Percentiles rank a stretch among this genome's conserved stretches.
Evolutionary conservation across 2,888 invertebrate species (phyloP).

Genomic region (Boloria selene): DNA sequence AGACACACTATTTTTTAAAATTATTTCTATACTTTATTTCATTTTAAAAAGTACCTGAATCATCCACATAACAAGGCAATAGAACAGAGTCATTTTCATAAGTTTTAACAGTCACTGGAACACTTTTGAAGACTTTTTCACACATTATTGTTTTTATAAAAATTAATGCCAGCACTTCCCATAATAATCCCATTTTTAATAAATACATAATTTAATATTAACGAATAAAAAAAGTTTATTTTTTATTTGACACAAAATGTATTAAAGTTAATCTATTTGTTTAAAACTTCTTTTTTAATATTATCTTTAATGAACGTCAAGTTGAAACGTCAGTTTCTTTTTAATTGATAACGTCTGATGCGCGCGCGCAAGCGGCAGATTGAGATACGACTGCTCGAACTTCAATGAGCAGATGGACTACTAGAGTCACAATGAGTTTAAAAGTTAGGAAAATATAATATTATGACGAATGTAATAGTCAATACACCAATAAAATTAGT

Average conservation of each 20-base stretch:
- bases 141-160: constrained; percentile 47
- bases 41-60: constrained; percentile 65
- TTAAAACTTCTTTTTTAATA: background rate
- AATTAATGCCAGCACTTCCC: constrained; percentile 27
- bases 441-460: background rate
- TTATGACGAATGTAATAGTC: too few species aligned
- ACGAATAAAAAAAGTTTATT: background rate
- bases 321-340: constrained; percentile 28
- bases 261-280: background rate
- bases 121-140: constrained; percentile 84
- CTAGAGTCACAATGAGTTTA: constrained; percentile 49
- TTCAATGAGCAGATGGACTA: constrained; percentile 48
- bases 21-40: background rate
- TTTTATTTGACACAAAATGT: background rate
- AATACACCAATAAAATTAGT: too few species aligned
- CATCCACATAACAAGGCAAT: constrained; percentile 89
- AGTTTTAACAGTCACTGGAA: constrained; percentile 88
- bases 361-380: constrained; percentile 57
- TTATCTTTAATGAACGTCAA: constrained; percentile 12
- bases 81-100: constrained; percentile 90
- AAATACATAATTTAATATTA: constrained; percentile 2
- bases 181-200: constrained; percentile 21
- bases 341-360: constrained; percentile 29
- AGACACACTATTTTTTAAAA: too few species aligned
- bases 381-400: constrained; percentile 59